Conservation (phyloP, 1,140 invertebrate genomes). For the Chlorops oryzae region DNA sequence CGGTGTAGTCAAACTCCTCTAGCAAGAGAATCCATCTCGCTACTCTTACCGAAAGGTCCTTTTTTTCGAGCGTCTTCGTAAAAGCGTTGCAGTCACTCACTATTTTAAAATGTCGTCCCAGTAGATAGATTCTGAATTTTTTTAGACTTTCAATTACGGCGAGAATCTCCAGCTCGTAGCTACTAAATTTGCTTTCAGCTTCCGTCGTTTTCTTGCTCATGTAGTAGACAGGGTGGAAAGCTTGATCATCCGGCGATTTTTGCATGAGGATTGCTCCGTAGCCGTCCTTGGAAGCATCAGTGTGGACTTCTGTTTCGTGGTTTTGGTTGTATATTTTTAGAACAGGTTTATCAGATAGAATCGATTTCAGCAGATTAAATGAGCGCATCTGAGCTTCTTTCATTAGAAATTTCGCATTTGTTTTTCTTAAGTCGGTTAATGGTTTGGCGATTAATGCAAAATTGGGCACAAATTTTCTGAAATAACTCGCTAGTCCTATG, state of each 20-base stretch:
- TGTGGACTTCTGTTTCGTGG: conserved; percentile 38
- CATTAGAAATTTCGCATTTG: conserved; percentile 12
- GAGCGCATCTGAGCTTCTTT: conserved; percentile 6
- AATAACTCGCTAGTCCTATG: conserved; percentile 39
- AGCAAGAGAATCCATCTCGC: conserved; percentile 28
- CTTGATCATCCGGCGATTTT: conserved; percentile 26
- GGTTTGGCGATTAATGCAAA: conserved; percentile 33
- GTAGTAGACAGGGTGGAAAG: conserved; percentile 48
- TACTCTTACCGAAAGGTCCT: conserved; percentile 26
- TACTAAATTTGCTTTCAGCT: conserved; percentile 33
- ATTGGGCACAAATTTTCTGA: conserved; percentile 36
- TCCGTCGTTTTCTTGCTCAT: conserved; percentile 44
- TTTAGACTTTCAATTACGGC: conserved; percentile 45
- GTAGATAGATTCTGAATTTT: conserved; percentile 26
- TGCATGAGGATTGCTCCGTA: conserved; percentile 41
- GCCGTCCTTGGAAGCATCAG: conserved; percentile 30
- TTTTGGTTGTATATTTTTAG: conserved; percentile 34
- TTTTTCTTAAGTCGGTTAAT: conserved; percentile 28
- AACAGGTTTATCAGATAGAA: conserved; percentile 29
- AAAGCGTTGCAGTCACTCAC: conserved; percentile 42
- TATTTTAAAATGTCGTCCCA: conserved; percentile 18
- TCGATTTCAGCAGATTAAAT: conserved; percentile 7
- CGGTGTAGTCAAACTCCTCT: conserved; percentile 26
- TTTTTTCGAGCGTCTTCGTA: conserved; percentile 33
- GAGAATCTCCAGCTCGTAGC: conserved; percentile 46